A percentile compares a stretch with the other conserved stretches of the same genome.
Conservation (phyloP, 2,888 invertebrate genomes). For the Melanargia galathea region DNA sequence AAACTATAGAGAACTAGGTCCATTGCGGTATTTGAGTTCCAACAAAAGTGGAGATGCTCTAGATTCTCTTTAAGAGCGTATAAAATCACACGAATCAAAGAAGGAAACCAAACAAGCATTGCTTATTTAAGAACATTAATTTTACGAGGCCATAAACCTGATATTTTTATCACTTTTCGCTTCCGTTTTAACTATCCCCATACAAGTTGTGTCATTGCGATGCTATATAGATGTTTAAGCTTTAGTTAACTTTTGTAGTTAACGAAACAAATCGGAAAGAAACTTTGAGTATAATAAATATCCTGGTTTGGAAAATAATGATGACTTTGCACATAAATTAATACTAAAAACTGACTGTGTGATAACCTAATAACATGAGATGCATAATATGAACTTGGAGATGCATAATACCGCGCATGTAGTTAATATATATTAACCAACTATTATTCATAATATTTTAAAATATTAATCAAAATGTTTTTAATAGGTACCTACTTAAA, state of each 20-base stretch:
- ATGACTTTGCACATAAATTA: too few relatives aligned
- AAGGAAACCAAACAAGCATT: conserved; percentile 13
- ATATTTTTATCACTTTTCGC: conserved; percentile 7
- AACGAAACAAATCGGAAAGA: neutral
- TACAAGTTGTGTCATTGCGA: conserved; percentile 6
- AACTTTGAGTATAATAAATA: too few relatives aligned
- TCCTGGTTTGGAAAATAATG: too few relatives aligned
- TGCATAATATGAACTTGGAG: too few relatives aligned
- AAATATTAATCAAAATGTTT: too few relatives aligned
- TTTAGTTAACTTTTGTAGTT: neutral
- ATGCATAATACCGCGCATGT: too few relatives aligned
- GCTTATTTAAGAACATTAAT: conserved; percentile 14
- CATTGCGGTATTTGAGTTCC: neutral
- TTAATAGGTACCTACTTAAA: too few relatives aligned
- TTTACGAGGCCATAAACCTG: conserved; percentile 14
- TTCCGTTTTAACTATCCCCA: conserved; percentile 17
- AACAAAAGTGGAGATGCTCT: neutral
- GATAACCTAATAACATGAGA: too few relatives aligned
- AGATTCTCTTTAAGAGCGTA: conserved; percentile 1
- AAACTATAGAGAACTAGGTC: neutral
- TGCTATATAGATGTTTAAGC: neutral
- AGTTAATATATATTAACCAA: too few relatives aligned
- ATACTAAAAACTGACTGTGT: too few relatives aligned
- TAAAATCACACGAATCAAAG: neutral
- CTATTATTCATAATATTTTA: too few relatives aligned